phyloP scores from a whole-genome alignment of 2,797 vertebrate species.

The Scyliorhinus canicula region DNA sequence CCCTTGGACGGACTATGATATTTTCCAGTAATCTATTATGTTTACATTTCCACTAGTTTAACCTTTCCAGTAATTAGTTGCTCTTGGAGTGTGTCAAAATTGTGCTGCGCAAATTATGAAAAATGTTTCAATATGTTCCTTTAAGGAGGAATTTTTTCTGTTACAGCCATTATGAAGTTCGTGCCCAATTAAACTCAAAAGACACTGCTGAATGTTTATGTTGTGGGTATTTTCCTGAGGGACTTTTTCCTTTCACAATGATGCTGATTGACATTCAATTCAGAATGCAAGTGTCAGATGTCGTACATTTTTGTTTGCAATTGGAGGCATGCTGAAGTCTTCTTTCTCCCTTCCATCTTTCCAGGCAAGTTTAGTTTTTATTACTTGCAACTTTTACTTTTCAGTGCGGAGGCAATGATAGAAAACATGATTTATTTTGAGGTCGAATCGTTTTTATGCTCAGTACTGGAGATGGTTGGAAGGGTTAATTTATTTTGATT shows the following conservation, averaged over 20 bases:
- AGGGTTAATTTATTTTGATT: not conserved
- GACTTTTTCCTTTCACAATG: conserved; percentile 21
- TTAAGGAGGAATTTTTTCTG: not conserved
- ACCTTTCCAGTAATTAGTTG: conserved; percentile 38
- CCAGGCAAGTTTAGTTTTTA: too few species aligned
- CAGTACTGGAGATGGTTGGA: not conserved
- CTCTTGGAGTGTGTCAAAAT: conserved; percentile 36
- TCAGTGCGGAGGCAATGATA: not conserved
- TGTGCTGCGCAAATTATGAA: conserved; percentile 45
- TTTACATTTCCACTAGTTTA: conserved; percentile 33
- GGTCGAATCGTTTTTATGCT: not conserved
- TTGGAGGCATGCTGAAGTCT: not conserved
- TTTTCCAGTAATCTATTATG: conserved; percentile 34
- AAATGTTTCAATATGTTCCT: conserved; percentile 42
- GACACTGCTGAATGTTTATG: conserved; percentile 12
- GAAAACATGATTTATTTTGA: not conserved
- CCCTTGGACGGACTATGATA: conserved; percentile 3
- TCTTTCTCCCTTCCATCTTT: not conserved
- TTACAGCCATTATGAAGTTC: conserved; percentile 23
- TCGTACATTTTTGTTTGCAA: not conserved
- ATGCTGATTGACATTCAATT: conserved; percentile 34
- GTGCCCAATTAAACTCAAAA: conserved; percentile 20
- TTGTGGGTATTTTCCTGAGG: conserved; percentile 17
- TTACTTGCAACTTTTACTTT: not conserved
- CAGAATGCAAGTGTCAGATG: conserved; percentile 21